Conservation (phyloP, 2,797 vertebrate species). For the Linurgus olivaceus region DNA sequence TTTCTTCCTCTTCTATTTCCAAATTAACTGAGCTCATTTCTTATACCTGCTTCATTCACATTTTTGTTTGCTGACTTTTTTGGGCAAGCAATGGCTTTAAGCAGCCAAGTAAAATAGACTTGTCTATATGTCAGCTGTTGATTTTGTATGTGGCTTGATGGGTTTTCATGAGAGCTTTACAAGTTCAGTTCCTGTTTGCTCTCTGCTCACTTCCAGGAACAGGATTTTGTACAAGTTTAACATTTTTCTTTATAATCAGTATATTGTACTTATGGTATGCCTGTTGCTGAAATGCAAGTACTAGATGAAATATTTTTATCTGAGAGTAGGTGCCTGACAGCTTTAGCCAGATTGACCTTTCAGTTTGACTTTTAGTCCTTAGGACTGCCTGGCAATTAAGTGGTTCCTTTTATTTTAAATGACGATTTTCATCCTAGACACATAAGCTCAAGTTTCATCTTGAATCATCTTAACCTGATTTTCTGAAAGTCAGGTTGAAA, state of each 20-base stretch:
- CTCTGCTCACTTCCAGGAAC: constrained; percentile 14
- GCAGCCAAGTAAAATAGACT: constrained; percentile 51
- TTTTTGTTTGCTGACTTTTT: constrained; percentile 22
- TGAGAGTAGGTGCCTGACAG: not conserved
- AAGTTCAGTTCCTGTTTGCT: constrained; percentile 32
- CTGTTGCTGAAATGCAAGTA: not conserved
- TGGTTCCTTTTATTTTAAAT: constrained; percentile 2
- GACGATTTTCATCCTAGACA: not conserved
- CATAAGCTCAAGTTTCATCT: not conserved
- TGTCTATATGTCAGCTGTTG: constrained; percentile 27
- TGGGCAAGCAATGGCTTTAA: not conserved
- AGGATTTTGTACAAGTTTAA: not conserved
- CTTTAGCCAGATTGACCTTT: not conserved
- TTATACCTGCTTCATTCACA: not conserved
- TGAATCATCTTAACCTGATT: not conserved
- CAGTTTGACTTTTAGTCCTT: not conserved
- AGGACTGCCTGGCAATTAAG: not conserved
- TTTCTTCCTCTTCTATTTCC: not conserved
- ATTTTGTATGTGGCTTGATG: constrained; percentile 21
- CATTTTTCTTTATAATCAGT: constrained; percentile 4
- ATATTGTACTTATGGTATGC: not conserved
- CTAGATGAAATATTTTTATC: not conserved
- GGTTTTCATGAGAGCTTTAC: constrained; percentile 6
- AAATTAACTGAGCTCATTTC: not conserved
- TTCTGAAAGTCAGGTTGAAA: constrained; percentile 4